Evolutionary conservation across 2,888 invertebrate species (phyloP).

Genomic region (Melangyna quadrimaculata): DNA sequence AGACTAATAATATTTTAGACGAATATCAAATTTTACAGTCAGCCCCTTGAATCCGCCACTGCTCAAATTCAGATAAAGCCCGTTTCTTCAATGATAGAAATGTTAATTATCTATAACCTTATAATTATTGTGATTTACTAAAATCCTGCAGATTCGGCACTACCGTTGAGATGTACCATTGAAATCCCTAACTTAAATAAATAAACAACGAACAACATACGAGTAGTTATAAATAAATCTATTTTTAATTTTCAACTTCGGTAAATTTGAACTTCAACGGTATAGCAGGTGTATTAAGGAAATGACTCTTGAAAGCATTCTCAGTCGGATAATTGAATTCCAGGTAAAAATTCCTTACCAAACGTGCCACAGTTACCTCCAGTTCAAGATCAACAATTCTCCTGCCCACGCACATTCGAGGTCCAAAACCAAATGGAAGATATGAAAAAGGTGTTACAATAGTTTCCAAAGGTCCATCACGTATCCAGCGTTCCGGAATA

Average conservation of each 20-base stretch:
- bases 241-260: slow-evolving; percentile 72
- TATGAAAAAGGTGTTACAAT: slow-evolving; percentile 74
- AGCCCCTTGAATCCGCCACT: too few species aligned
- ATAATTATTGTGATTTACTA: too few species aligned
- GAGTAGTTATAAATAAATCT: too few species aligned
- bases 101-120: too few species aligned
- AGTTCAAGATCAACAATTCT: slow-evolving; percentile 88
- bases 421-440: slow-evolving; percentile 77
- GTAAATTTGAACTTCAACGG: slow-evolving; percentile 79
- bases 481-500: slow-evolving; percentile 84
- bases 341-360: slow-evolving; percentile 80
- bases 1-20: too few species aligned
- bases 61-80: too few species aligned
- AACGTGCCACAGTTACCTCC: slow-evolving; percentile 82
- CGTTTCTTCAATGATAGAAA: too few species aligned
- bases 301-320: slow-evolving; percentile 73
- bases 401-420: slow-evolving; percentile 86
- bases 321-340: slow-evolving; percentile 78
- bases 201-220: too few species aligned
- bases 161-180: too few species aligned
- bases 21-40: too few species aligned
- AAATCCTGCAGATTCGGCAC: too few species aligned
- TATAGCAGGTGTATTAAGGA: slow-evolving; percentile 77
- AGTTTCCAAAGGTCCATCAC: slow-evolving; percentile 45
- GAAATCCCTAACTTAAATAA: too few species aligned